Evolutionary conservation across 1,140 invertebrate genomes (phyloP).

Genomic region (Nephila pilipes): DNA sequence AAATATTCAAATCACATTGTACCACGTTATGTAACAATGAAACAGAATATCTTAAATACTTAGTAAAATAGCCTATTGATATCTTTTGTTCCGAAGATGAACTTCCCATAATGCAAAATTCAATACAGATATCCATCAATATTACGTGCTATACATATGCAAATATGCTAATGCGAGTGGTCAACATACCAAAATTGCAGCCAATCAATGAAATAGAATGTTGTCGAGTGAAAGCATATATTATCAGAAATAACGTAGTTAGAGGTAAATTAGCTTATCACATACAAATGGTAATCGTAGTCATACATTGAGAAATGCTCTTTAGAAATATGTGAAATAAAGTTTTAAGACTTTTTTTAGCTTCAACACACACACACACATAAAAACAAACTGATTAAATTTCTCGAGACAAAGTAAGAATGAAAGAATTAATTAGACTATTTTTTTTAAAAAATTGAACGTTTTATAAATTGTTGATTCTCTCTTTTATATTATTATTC

Average conservation of each 20-base stretch:
- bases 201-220: constrained; percentile 9
- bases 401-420: too few species aligned
- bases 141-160: neutral
- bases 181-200: neutral
- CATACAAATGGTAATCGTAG: neutral
- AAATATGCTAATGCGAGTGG: neutral
- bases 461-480: too few species aligned
- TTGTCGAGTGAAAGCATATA: neutral
- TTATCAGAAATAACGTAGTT: constrained; percentile 10
- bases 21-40: too few species aligned
- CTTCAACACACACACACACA: too few species aligned
- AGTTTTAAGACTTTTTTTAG: neutral
- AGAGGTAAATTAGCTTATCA: neutral
- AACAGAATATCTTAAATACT: too few species aligned
- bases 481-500: too few species aligned
- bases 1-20: too few species aligned
- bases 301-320: neutral
- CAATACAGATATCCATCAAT: neutral
- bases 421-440: too few species aligned
- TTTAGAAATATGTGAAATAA: neutral
- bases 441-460: too few species aligned
- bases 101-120: neutral
- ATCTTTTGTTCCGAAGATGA: too few species aligned
- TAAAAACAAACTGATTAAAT: too few species aligned
- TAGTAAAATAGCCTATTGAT: too few species aligned